Evolutionary conservation across 2,888 invertebrate genomes (phyloP).

Genomic region (Pristionchus japonicus): DNA sequence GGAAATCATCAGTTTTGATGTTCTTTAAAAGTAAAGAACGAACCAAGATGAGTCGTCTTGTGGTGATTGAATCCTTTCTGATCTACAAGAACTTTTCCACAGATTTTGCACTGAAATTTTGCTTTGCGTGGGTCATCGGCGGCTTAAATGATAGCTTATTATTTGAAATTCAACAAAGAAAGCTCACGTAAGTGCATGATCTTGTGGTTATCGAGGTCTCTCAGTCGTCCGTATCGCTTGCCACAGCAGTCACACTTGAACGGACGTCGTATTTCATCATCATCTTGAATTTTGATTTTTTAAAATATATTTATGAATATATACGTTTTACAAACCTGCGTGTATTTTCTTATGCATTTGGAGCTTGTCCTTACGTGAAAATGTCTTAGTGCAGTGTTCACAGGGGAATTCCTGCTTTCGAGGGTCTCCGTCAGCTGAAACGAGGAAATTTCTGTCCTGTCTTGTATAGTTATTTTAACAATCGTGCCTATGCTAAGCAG

Average conservation of each 20-base stretch:
- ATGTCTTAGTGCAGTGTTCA: no score
- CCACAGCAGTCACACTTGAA: not conserved
- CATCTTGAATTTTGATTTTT: no score
- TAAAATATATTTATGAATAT: no score
- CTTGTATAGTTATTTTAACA: no score
- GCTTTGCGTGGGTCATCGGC: not conserved
- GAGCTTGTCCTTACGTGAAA: no score
- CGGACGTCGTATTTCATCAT: not conserved
- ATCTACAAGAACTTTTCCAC: not conserved
- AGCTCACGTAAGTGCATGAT: not conserved
- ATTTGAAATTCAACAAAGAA: not conserved
- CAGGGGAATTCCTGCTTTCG: no score
- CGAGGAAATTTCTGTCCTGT: no score
- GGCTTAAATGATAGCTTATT: not conserved
- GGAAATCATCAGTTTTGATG: no score
- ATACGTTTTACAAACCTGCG: no score
- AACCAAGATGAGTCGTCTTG: not conserved
- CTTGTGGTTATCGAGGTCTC: not conserved
- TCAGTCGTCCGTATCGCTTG: not conserved
- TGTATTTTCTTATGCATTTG: no score
- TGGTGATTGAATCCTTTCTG: not conserved
- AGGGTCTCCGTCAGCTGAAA: no score
- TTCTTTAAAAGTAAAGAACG: not conserved
- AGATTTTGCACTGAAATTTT: not conserved
- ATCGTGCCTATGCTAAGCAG: no score